phyloP scores from a whole-genome alignment of 2,888 invertebrate species.

The Synanthedon andrenaeformis region DNA sequence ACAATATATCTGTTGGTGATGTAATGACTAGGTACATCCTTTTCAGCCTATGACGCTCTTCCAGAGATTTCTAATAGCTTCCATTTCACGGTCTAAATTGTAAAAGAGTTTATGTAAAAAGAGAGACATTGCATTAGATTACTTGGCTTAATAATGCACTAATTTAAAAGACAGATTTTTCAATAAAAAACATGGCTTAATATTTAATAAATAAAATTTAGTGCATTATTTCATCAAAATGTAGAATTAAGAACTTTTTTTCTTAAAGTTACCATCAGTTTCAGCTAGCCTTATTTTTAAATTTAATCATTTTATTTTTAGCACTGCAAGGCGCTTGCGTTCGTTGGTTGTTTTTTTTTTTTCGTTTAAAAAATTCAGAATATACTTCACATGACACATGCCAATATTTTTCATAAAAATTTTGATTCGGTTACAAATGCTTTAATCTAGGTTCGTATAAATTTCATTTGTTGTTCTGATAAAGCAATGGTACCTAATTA shows the following conservation, averaged over 20 bases:
- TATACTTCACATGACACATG: no score
- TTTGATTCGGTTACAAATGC: no score
- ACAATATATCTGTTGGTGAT: not conserved
- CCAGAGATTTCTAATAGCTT: conserved; percentile 18
- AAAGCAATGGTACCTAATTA: no score
- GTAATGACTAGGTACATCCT: conserved; percentile 4
- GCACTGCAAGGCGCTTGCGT: conserved; percentile 54
- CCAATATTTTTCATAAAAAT: no score
- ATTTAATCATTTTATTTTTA: conserved; percentile 35
- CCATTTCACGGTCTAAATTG: conserved; percentile 34
- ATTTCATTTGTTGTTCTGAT: no score
- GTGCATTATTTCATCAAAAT: conserved; percentile 6
- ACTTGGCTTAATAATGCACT: no score
- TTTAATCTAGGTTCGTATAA: no score
- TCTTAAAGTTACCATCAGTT: conserved; percentile 68
- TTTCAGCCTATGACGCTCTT: conserved; percentile 16
- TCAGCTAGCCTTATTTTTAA: conserved; percentile 60
- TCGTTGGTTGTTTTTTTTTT: conserved; percentile 6
- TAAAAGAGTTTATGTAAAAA: conserved; percentile 21
- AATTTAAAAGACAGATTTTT: no score
- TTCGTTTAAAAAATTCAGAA: no score
- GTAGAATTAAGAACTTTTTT: conserved; percentile 35
- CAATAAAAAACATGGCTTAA: no score
- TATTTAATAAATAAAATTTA: no score
- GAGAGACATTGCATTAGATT: conserved; percentile 46